Evolutionary conservation across 2,113 vertebrate species (phyloP).

Genomic region (Pseudopodoces humilis): DNA sequence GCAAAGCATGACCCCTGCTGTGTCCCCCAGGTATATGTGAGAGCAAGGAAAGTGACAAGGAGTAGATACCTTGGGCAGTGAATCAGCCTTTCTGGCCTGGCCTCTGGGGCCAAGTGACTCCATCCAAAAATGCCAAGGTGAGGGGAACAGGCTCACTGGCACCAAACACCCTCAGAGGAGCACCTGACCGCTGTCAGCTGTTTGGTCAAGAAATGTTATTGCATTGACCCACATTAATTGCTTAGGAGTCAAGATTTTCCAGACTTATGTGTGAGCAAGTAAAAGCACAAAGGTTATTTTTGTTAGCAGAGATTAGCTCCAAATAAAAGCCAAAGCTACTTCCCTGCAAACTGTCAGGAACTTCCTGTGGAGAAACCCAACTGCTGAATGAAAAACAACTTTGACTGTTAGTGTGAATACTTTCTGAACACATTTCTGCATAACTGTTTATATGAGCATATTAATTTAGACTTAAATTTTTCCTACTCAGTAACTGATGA

Average conservation of each 20-base stretch:
- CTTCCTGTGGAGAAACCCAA: not conserved
- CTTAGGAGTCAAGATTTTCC: not conserved
- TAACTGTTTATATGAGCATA: not conserved
- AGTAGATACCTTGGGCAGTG: not conserved
- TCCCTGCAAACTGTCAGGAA: constrained; percentile 30
- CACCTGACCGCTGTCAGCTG: not conserved
- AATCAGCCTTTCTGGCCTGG: not conserved
- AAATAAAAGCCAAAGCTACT: constrained; percentile 24
- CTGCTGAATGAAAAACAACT: not conserved
- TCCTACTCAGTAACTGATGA: not conserved
- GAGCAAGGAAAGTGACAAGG: not conserved
- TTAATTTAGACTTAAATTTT: not conserved
- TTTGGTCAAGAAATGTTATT: not conserved
- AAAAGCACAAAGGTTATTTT: constrained; percentile 6
- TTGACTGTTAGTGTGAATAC: not conserved
- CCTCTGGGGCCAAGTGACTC: not conserved
- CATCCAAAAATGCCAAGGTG: not conserved
- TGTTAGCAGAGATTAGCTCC: not conserved
- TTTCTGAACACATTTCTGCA: not conserved
- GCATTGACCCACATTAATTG: not conserved
- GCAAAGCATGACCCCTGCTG: not conserved
- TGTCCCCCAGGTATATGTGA: not conserved
- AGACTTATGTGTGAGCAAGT: not conserved
- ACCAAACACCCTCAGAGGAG: not conserved
- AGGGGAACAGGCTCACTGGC: not conserved